Evolutionary conservation across 1,140 invertebrate genomes (phyloP).

Genomic region (Pseudomyrmex flavicornis): DNA sequence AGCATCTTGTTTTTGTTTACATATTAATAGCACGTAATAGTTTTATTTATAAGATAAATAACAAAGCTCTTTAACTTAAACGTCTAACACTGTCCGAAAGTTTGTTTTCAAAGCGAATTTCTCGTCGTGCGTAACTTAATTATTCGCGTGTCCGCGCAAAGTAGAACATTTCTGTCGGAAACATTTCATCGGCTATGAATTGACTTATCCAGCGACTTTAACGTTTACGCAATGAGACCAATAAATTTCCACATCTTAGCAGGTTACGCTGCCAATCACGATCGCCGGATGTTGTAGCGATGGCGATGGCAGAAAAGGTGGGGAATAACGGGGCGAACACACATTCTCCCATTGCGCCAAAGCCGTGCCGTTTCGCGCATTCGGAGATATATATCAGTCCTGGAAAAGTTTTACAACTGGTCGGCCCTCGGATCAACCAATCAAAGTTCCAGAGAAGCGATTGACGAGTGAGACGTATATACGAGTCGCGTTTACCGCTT

Average conservation of each 20-base stretch:
- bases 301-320: neutral
- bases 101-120: neutral
- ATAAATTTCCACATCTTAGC: conserved; percentile 19
- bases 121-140: neutral
- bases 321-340: conserved; percentile 15
- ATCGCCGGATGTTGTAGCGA: conserved; percentile 17
- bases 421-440: conserved; percentile 62
- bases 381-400: conserved; percentile 35
- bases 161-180: neutral
- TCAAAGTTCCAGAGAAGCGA: conserved; percentile 73
- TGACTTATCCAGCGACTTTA: neutral
- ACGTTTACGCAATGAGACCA: neutral
- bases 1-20: neutral
- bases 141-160: neutral
- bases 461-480: neutral
- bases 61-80: no score
- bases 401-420: conserved; percentile 58
- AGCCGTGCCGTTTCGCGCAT: conserved; percentile 40
- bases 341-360: conserved; percentile 4
- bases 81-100: no score
- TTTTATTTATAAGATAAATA: no score
- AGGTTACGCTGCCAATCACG: neutral
- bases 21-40: no score
- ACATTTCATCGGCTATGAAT: neutral
- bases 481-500: neutral